Evolutionary conservation across 1,140 invertebrate species (phyloP), one percentile per base, ranked within the genome.

Genomic region (Mercenaria mercenaria): DNA sequence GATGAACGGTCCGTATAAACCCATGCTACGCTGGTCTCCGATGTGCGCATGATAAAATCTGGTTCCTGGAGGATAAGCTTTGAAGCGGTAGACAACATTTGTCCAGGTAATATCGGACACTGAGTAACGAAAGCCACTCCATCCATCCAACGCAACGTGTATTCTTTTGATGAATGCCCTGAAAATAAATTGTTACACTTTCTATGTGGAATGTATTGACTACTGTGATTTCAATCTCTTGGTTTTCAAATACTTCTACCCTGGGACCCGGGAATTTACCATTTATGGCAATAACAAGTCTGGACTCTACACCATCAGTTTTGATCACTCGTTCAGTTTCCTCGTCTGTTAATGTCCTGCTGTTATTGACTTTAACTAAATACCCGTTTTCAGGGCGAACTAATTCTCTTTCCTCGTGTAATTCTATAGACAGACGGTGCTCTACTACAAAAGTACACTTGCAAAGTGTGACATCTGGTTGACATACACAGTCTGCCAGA

Each of bases 91-190:
- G 92, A 98, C 97, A 96, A 99, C 99, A 0, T 98, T 92, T 98
- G 97, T 93, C 97, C 97, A 94, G 98, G 97, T 83, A 97, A 96
- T 92, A 99, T 99, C 11, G 98, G 98, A 96, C 98, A 99, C 95
- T 99, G 98, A 0, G 98, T 98, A 18, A 99, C 97, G 88, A 97
- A 98, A 13, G 98, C 98, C 50, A 99, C 98, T 59, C 98, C 98
- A 94, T 99, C 98, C 95, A 98, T 98, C 95, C 98, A 98, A 92
- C 98, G 98, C 98, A 98, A 92, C 98, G 98, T 4, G 97, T 97
- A 59, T 97, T 97, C 52, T 97, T 96, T 96, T 98, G 98, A 95
- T 97, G 97, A 76, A 99, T 97, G 59, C 98, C 98, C 80, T 98
- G 97, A 98, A 98, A 99, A 96, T 99, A 98, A 86, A 99, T 97